These are phyloP conservation scores for Aphidoletes aphidimyza DNA, from an alignment of 2,888 invertebrate species.

Conservation along the genomic window DNA sequence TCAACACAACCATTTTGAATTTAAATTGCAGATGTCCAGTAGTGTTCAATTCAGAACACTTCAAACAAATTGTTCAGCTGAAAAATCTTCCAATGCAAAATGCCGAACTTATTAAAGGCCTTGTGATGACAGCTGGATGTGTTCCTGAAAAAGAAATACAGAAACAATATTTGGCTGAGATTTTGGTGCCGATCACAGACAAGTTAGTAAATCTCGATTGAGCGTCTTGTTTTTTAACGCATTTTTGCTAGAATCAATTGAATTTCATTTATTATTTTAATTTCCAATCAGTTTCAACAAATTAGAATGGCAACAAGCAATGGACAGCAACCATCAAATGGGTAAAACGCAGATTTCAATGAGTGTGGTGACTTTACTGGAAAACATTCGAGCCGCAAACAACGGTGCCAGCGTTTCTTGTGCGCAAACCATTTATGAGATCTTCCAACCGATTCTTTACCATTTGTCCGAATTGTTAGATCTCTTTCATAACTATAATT, in stretches of 20 bases:
- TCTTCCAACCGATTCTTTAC: constrained; percentile 55
- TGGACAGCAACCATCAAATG: constrained; percentile 49
- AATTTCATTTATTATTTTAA: background rate
- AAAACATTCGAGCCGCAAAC: constrained; percentile 55
- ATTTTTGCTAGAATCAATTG: background rate
- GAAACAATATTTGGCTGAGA: constrained; percentile 56
- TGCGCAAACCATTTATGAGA: constrained; percentile 54
- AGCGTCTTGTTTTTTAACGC: background rate
- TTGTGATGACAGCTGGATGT: constrained; percentile 54
- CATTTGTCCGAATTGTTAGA: constrained; percentile 55
- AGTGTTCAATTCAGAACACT: constrained; percentile 56
- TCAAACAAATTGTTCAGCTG: constrained; percentile 56
- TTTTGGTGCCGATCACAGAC: constrained; percentile 55
- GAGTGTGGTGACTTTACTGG: constrained; percentile 53
- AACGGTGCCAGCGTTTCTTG: constrained; percentile 32
- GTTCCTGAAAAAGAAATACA: constrained; percentile 54
- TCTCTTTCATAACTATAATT: constrained; percentile 56
- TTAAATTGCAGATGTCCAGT: constrained; percentile 52
- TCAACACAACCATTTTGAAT: background rate
- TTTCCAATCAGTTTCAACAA: constrained; percentile 52
- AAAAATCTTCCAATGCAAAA: constrained; percentile 55
- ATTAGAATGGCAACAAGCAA: constrained; percentile 53
- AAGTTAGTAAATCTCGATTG: constrained; percentile 37
- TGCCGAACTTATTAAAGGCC: constrained; percentile 55
- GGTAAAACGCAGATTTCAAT: constrained; percentile 37